A percentile compares a stretch with the other conserved stretches of the same genome.
phyloP scores from a whole-genome alignment of 1,140 invertebrate species.

The Tetramorium parvispinum region DNA sequence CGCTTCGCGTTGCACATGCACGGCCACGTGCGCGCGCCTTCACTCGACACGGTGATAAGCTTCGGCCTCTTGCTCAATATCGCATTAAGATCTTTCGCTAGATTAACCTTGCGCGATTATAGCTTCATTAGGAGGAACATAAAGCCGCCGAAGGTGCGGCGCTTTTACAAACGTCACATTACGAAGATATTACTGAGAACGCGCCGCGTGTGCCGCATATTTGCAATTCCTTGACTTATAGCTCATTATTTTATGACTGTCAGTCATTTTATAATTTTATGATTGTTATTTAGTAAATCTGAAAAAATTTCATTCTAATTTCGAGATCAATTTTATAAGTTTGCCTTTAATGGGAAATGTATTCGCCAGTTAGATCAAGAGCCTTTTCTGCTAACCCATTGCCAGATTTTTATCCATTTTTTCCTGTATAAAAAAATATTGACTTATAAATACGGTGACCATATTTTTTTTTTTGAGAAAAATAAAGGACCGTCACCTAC shows the following conservation, averaged over 20 bases:
- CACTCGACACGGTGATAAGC: slow-evolving; percentile 23
- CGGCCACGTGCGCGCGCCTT: slow-evolving; percentile 7
- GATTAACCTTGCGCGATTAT: slow-evolving; percentile 12
- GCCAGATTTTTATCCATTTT: background rate
- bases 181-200: background rate
- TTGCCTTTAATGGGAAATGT: background rate
- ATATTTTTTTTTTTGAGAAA: no score
- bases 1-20: slow-evolving; percentile 14
- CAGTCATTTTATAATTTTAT: background rate
- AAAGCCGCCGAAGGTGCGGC: background rate
- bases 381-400: background rate
- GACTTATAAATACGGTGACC: background rate
- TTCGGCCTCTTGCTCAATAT: slow-evolving; percentile 19
- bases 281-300: background rate
- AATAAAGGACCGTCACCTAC: no score
- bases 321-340: background rate
- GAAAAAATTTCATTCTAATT: background rate
- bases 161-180: background rate
- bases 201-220: background rate
- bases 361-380: background rate
- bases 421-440: background rate
- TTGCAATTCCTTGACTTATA: no score
- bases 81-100: slow-evolving; percentile 29
- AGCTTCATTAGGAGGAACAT: slow-evolving; percentile 12
- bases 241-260: background rate